These are phyloP conservation scores for Heliconius cydno DNA, from an alignment of 2,888 invertebrate species.

Conservation along the genomic window DNA sequence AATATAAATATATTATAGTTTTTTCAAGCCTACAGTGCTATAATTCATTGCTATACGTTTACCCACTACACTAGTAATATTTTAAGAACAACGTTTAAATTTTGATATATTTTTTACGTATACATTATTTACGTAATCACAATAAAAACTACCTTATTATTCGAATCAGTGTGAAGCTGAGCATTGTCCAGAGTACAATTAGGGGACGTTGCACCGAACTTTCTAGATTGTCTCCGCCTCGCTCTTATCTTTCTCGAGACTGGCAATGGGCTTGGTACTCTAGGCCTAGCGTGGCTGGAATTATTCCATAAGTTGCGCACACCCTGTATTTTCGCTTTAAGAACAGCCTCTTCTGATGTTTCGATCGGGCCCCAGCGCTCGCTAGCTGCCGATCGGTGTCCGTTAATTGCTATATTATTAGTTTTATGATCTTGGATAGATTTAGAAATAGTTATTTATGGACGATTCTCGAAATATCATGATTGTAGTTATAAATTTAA, in stretches of 20 bases:
- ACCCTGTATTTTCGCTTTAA: slow-evolving; percentile 64
- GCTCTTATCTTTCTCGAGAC: slow-evolving; percentile 72
- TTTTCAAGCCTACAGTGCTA: not conserved
- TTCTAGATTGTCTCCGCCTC: slow-evolving; percentile 68
- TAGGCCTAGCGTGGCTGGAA: slow-evolving; percentile 38
- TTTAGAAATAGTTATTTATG: not conserved
- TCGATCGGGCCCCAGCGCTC: slow-evolving; percentile 76
- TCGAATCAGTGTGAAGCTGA: slow-evolving; percentile 74
- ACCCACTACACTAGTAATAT: not conserved
- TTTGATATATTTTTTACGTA: not conserved
- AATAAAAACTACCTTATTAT: slow-evolving; percentile 64
- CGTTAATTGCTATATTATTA: slow-evolving; percentile 56
- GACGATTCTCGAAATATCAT: not conserved
- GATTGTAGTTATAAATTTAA: not conserved
- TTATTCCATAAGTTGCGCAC: slow-evolving; percentile 65
- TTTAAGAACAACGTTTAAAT: not conserved
- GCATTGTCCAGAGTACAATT: slow-evolving; percentile 66
- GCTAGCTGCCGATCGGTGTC: slow-evolving; percentile 81
- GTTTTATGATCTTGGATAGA: not conserved
- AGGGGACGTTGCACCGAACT: slow-evolving; percentile 65
- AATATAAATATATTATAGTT: not conserved
- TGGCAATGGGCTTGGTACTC: slow-evolving; percentile 64
- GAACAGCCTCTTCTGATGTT: slow-evolving; percentile 63
- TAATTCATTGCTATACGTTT: not conserved
- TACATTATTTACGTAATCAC: no score